Base-by-base conservation (phyloP, 2,888 invertebrate species). In the Lottia scabra region DNA sequence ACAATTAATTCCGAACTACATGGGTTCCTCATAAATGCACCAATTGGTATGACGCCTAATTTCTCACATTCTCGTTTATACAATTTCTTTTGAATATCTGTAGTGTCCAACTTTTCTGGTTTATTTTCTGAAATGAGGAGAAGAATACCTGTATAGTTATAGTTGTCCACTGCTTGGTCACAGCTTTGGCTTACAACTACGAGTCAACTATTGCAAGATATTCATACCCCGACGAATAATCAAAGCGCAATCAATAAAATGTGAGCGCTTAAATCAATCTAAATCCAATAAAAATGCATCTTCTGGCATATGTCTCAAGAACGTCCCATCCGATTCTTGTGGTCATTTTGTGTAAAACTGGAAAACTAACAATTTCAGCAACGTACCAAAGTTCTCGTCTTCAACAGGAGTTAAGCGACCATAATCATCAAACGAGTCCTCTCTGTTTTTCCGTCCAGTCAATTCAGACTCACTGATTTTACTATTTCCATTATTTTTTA, bases 11-110 rank as follows among this genome's bases (percentile, higher is more conserved):
- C 63, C 5, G 67, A 30, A 44, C 27, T 75, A 27, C 76, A 75
- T 4, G 83, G 82, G 10, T 74, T 75, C 26, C 81, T 74, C 19
- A 83, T 63, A 66, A 80, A 84, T 1, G 81, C 78, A n/a, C 84
- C 80, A 10, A 85, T 75, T 4, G 85, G 85, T 2, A 83, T 83
- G 16, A 85, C 82, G 43, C 78, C 77, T 10, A 82, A 65, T 63
- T 71, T 73, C 23, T 69, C 67, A 63, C 85, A 85, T 71, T 84
- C 83, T 27, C 79, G 69, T 63, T 77, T 72, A 63, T 85, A 85
- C 23, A 85, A 76, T 56, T 77, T 74, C 38, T 76, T 76, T 75
- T 84, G 82, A n/a, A 85, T 79, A 38, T 84, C 84, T 13, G 78
- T 78, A 5, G 78, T 74, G 23, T 78, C 80, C 19, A 78, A 78